Percentiles rank a stretch among this genome's conserved stretches.
Conservation (phyloP, 2,888 invertebrate species). For the Monoplex corrugatus region DNA sequence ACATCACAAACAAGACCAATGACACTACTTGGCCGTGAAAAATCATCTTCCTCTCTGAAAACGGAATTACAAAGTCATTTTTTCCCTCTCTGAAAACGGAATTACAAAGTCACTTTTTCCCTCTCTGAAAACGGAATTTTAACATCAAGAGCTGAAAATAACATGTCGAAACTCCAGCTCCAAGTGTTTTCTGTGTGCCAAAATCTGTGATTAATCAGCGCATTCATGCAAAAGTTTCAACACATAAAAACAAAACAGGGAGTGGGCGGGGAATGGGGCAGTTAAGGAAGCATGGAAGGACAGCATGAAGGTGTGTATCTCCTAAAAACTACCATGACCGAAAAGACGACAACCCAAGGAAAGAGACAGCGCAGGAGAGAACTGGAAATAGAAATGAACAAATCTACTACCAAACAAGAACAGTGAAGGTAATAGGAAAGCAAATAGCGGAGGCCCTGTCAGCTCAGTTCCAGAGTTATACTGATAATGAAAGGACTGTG, state of each 20-base stretch:
- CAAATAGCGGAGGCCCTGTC: too few relatives aligned
- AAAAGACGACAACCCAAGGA: too few relatives aligned
- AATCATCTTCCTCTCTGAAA: neutral
- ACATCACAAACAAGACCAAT: neutral
- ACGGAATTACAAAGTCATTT: neutral
- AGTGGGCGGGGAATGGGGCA: too few relatives aligned
- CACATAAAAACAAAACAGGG: neutral
- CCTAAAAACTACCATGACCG: too few relatives aligned
- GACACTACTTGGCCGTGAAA: slow-evolving; percentile 39
- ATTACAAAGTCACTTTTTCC: neutral
- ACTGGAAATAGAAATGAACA: too few relatives aligned
- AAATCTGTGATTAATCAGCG: slow-evolving; percentile 10
- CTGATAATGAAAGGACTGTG: too few relatives aligned
- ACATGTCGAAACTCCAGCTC: neutral
- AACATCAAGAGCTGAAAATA: neutral
- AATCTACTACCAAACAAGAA: too few relatives aligned
- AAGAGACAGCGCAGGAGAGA: too few relatives aligned
- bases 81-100: slow-evolving; percentile 7
- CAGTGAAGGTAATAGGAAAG: too few relatives aligned
- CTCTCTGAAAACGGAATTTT: neutral
- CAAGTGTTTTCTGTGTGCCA: slow-evolving; percentile 16
- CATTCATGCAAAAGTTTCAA: neutral
- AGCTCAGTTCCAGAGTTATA: too few relatives aligned
- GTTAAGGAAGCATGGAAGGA: too few relatives aligned
- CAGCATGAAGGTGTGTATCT: too few relatives aligned